A percentile compares a stretch with the other conserved stretches of the same genome.
These are phyloP conservation scores for Incurvaria masculella DNA, from an alignment of 2,888 invertebrate genomes.

Conservation along the genomic window DNA sequence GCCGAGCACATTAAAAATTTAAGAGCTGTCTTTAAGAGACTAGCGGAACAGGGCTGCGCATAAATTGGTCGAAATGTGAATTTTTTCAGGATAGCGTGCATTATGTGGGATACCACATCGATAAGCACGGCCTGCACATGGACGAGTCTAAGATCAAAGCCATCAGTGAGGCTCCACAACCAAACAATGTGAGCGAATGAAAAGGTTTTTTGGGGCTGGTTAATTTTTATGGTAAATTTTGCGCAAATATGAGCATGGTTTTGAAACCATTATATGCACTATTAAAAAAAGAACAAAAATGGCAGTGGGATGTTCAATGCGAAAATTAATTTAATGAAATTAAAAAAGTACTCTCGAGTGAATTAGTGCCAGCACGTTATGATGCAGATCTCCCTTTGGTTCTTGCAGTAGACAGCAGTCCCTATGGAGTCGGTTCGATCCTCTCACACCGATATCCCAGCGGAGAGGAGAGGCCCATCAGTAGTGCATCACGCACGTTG, in stretches of 20 bases:
- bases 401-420: conserved; percentile 14
- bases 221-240: too few relatives aligned
- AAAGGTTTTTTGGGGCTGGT: too few relatives aligned
- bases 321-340: not conserved
- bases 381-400: conserved; percentile 13
- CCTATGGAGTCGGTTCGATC: conserved; percentile 14
- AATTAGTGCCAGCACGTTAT: conserved; percentile 15
- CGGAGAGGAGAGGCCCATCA: conserved; percentile 11
- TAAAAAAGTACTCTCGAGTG: not conserved
- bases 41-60: too few relatives aligned
- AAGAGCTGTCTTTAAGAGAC: conserved; percentile 6
- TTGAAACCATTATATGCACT: too few relatives aligned
- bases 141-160: conserved; percentile 5
- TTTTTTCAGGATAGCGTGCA: too few relatives aligned
- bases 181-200: too few relatives aligned
- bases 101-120: conserved; percentile 5
- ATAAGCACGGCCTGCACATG: conserved; percentile 12
- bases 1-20: conserved; percentile 8
- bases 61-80: too few relatives aligned
- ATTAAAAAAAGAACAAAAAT: not conserved
- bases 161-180: too few relatives aligned
- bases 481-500: conserved; percentile 13
- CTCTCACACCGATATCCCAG: conserved; percentile 1
- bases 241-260: too few relatives aligned
- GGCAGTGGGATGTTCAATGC: conserved; percentile 4